Evolutionary conservation across 2,888 invertebrate species (phyloP).

Genomic region (Hylaea fasciaria): DNA sequence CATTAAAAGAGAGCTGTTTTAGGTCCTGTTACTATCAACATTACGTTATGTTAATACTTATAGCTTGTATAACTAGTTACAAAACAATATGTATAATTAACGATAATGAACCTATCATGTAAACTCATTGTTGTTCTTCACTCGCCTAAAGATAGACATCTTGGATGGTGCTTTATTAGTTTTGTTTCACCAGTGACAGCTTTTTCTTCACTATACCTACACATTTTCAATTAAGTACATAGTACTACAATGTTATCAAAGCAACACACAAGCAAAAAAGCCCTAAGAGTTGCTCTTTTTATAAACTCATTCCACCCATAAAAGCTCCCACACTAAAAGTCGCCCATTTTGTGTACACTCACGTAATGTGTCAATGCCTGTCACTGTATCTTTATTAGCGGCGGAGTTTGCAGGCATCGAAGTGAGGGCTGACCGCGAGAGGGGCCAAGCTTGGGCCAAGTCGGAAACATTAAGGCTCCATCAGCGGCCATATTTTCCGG

Average conservation of each 20-base stretch:
- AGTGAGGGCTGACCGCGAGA: constrained; percentile 73
- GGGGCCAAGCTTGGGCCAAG: constrained; percentile 58
- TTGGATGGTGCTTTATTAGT: too few relatives aligned
- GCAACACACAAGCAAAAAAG: background rate
- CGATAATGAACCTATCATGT: too few relatives aligned
- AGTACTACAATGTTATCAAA: background rate
- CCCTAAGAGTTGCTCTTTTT: constrained; percentile 11
- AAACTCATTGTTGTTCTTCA: too few relatives aligned
- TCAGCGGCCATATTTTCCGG: constrained; percentile 81
- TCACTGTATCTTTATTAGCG: constrained; percentile 60
- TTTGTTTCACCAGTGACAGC: too few relatives aligned
- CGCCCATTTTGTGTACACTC: constrained; percentile 34
- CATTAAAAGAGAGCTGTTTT: background rate
- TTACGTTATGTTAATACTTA: too few relatives aligned
- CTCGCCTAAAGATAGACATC: too few relatives aligned
- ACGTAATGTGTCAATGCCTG: constrained; percentile 45
- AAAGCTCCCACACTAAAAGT: constrained; percentile 29
- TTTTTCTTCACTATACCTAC: too few relatives aligned
- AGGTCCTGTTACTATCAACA: too few relatives aligned
- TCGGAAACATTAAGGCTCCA: constrained; percentile 83
- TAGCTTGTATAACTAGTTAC: too few relatives aligned
- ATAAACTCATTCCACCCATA: constrained; percentile 22
- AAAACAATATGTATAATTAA: too few relatives aligned
- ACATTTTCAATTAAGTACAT: too few relatives aligned
- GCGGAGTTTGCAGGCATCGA: constrained; percentile 66